These are phyloP conservation scores for Sapajus apella DNA, from an alignment of 2,113 vertebrate species.

Conservation along the genomic window DNA sequence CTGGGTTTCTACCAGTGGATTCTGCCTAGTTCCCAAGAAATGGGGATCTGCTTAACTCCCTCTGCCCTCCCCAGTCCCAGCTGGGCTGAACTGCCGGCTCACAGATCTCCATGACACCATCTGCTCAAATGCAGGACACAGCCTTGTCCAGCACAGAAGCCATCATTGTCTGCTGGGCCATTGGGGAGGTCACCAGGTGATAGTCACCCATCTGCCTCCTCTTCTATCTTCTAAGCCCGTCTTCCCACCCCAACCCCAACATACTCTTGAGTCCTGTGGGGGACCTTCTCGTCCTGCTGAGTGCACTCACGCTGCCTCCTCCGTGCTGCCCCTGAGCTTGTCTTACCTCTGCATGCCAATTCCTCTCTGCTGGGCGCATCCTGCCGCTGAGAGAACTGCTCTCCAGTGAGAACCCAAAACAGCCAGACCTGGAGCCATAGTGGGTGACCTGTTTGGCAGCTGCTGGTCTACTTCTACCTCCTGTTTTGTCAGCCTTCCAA, in stretches of 20 bases:
- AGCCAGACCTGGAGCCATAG: background rate
- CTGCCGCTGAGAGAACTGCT: background rate
- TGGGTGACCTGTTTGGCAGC: background rate
- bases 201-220: background rate
- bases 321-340: too few relatives aligned
- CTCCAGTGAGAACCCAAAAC: background rate
- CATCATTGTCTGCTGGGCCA: background rate
- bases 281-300: background rate
- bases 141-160: too few relatives aligned
- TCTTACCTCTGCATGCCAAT: background rate
- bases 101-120: background rate
- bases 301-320: background rate
- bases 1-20: background rate
- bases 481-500: background rate
- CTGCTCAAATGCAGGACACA: background rate
- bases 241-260: background rate
- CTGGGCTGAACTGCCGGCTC: background rate
- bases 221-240: too few relatives aligned
- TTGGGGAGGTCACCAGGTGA: background rate
- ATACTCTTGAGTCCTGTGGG: fast-evolving
- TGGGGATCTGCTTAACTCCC: background rate
- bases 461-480: background rate
- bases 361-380: background rate
- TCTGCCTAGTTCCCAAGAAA: background rate
- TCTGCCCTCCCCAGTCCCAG: background rate